A percentile compares a stretch with the other conserved stretches of the same genome.
These are phyloP conservation scores for Ataeniobius toweri DNA, from an alignment of 2,797 vertebrate genomes.

Conservation along the genomic window DNA sequence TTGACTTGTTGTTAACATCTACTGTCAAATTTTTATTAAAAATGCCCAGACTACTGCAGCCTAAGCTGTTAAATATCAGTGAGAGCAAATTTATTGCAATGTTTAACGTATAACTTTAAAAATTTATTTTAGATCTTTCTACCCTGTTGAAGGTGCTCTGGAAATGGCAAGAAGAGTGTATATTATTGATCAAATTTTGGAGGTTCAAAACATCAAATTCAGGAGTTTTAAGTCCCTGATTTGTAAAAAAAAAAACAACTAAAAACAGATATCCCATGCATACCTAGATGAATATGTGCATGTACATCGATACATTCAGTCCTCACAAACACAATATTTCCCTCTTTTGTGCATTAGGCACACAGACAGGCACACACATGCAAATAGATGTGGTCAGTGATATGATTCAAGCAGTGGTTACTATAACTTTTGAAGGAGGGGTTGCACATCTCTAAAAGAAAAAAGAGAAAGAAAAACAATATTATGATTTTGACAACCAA, in stretches of 20 bases:
- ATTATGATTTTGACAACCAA: slow-evolving; percentile 28
- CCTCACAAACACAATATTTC: slow-evolving; percentile 20
- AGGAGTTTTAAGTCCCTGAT: slow-evolving; percentile 26
- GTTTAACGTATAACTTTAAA: neutral
- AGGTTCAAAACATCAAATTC: slow-evolving; percentile 15
- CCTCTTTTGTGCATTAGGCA: slow-evolving; percentile 24
- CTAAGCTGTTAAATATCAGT: neutral
- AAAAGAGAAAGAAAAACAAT: slow-evolving; percentile 22
- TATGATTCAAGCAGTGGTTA: slow-evolving; percentile 61
- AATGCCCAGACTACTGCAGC: neutral
- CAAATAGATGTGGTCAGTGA: slow-evolving; percentile 15
- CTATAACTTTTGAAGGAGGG: slow-evolving; percentile 65
- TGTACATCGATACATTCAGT: slow-evolving; percentile 34
- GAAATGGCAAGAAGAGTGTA: slow-evolving; percentile 14
- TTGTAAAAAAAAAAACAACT: slow-evolving; percentile 34
- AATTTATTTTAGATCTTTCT: neutral
- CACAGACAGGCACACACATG: slow-evolving; percentile 35
- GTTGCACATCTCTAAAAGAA: slow-evolving; percentile 60
- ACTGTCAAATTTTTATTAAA: neutral
- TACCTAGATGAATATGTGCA: slow-evolving; percentile 25
- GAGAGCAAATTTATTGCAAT: neutral
- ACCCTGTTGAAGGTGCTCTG: slow-evolving; percentile 9
- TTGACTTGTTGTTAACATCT: neutral
- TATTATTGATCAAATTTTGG: slow-evolving; percentile 16
- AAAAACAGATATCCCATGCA: slow-evolving; percentile 32